Conservation (phyloP, 2,888 invertebrate species). For the Baronia brevicornis region DNA sequence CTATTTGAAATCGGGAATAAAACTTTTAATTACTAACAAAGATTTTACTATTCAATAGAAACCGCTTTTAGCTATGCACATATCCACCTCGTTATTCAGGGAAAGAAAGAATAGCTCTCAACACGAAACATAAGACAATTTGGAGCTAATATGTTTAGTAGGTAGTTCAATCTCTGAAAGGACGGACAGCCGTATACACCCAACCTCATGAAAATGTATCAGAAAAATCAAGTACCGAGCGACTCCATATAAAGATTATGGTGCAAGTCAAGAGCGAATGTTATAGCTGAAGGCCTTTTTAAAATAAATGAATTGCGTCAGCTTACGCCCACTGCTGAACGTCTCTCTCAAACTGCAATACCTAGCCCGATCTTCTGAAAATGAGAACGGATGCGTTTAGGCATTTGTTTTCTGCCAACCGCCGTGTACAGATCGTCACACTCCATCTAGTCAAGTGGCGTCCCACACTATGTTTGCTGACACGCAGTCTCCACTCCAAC, state of each 20-base stretch:
- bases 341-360: too few relatives aligned
- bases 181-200: slow-evolving; percentile 39
- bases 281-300: neutral
- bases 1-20: too few relatives aligned
- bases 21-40: too few relatives aligned
- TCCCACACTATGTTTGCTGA: too few relatives aligned
- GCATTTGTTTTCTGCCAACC: too few relatives aligned
- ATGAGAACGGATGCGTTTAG: too few relatives aligned
- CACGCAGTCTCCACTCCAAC: too few relatives aligned
- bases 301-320: slow-evolving; percentile 8
- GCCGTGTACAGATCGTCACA: too few relatives aligned
- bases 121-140: slow-evolving; percentile 19
- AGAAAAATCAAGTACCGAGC: slow-evolving; percentile 67
- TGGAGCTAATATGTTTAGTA: slow-evolving; percentile 54
- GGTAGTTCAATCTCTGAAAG: slow-evolving; percentile 44
- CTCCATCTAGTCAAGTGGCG: too few relatives aligned
- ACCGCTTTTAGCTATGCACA: too few relatives aligned
- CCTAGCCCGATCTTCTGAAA: too few relatives aligned
- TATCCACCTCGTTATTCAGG: slow-evolving; percentile 4
- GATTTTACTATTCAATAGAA: too few relatives aligned
- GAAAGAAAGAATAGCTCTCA: neutral
- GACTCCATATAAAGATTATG: slow-evolving; percentile 34
- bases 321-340: slow-evolving; percentile 30
- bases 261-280: slow-evolving; percentile 28
- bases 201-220: slow-evolving; percentile 73